Percentiles rank a stretch among this genome's conserved stretches.
These are phyloP conservation scores for Psix sp. DNA, from an alignment of 1,140 invertebrate genomes.

Conservation along the genomic window DNA sequence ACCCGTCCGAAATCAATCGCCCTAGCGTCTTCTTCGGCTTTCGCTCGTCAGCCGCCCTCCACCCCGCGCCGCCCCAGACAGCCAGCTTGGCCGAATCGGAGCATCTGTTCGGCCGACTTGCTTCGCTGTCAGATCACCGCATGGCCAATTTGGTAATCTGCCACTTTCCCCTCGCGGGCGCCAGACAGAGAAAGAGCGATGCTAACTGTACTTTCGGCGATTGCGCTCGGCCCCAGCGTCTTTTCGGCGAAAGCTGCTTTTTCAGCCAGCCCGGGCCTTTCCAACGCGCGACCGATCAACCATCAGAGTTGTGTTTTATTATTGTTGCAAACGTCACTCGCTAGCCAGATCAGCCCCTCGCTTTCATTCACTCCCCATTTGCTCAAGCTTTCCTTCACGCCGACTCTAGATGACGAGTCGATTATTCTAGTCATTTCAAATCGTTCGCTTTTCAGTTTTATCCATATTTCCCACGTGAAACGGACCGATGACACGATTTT, in stretches of 20 bases:
- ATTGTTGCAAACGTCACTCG: too few species aligned
- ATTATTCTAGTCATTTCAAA: too few species aligned
- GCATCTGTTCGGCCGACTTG: conserved; percentile 7
- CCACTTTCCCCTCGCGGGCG: conserved; percentile 15
- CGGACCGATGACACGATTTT: too few species aligned
- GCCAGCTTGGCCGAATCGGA: conserved; percentile 1
- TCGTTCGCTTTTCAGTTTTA: too few species aligned
- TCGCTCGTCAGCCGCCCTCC: background rate
- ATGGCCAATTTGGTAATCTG: conserved; percentile 14
- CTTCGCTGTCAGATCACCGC: conserved; percentile 2
- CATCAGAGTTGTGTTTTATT: too few species aligned
- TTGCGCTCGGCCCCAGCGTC: conserved; percentile 8
- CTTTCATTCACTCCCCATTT: too few species aligned
- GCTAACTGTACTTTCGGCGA: conserved; percentile 19
- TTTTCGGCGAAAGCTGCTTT: conserved; percentile 14
- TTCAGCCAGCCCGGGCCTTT: background rate
- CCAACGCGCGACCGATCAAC: background rate
- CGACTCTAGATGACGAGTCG: too few species aligned
- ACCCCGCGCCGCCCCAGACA: background rate
- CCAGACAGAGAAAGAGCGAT: too few species aligned
- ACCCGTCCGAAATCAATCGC: conserved; percentile 26
- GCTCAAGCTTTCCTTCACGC: too few species aligned
- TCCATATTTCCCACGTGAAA: too few species aligned
- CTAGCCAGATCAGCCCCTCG: too few species aligned
- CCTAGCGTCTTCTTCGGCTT: background rate